phyloP scores from a whole-genome alignment of 2,113 vertebrate species.

The Cochlearius cochlearius region DNA sequence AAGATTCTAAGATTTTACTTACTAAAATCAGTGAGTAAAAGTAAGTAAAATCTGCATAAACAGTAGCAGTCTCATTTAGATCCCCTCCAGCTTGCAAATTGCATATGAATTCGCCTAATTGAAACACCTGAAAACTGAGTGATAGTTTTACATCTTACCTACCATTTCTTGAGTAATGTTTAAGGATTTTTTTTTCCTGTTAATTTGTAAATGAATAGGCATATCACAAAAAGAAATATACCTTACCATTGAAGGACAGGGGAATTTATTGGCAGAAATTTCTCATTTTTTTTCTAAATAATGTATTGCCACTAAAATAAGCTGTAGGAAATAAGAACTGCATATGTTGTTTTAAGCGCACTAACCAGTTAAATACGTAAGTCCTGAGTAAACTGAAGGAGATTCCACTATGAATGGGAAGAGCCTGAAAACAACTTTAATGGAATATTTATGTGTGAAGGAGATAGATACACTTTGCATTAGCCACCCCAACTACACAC shows the following conservation, averaged over 20 bases:
- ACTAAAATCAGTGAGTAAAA: not conserved
- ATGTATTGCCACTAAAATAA: not conserved
- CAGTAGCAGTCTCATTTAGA: not conserved
- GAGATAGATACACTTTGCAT: not conserved
- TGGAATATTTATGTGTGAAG: not conserved
- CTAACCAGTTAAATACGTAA: not conserved
- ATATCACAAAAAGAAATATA: not conserved
- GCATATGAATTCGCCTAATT: not conserved
- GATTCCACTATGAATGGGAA: not conserved
- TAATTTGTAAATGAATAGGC: not conserved
- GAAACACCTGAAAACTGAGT: not conserved
- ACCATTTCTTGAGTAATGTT: not conserved
- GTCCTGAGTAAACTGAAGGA: not conserved
- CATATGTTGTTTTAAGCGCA: not conserved
- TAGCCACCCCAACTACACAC: not conserved
- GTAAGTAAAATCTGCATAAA: not conserved
- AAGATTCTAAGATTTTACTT: not conserved
- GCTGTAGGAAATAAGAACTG: not conserved
- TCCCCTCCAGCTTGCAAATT: not conserved
- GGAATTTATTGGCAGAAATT: not conserved
- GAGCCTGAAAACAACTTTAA: not conserved
- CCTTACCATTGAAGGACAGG: not conserved
- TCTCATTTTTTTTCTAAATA: not conserved
- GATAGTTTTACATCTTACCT: not conserved
- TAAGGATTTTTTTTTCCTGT: not conserved